These are phyloP conservation scores for Adelphocoris suturalis DNA, from an alignment of 2,888 invertebrate species.

Conservation along the genomic window DNA sequence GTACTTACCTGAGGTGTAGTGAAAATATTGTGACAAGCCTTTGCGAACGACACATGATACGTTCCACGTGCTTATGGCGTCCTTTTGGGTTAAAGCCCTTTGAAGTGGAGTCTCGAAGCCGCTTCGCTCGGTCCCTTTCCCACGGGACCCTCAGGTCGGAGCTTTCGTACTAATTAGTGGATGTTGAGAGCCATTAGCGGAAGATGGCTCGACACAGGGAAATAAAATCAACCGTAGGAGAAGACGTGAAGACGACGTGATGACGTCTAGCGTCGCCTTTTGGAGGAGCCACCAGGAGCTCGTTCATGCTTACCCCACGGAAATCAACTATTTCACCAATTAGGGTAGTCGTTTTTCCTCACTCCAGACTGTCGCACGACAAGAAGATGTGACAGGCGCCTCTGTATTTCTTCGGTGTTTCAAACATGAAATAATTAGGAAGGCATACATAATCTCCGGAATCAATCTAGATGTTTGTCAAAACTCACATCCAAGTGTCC, in stretches of 20 bases:
- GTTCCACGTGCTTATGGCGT: conserved; percentile 17
- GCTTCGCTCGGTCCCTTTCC: not conserved
- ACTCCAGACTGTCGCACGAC: not conserved
- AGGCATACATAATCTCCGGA: too few relatives aligned
- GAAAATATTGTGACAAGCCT: conserved; percentile 37
- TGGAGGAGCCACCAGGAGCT: not conserved
- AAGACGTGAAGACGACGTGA: conserved; percentile 4
- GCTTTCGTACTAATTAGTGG: conserved; percentile 37
- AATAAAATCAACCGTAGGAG: not conserved
- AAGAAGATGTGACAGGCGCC: not conserved
- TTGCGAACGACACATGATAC: not conserved
- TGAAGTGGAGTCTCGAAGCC: not conserved
- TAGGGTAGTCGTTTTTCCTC: conserved; percentile 9
- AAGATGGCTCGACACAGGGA: not conserved
- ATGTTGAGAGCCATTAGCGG: conserved; percentile 47
- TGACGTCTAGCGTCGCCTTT: conserved; percentile 28
- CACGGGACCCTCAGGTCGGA: conserved; percentile 31
- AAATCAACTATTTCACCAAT: not conserved
- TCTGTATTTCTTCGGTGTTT: not conserved
- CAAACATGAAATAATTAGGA: not conserved
- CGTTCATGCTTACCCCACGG: not conserved
- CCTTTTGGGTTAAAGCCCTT: not conserved
- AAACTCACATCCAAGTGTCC: too few relatives aligned
- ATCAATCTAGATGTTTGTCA: too few relatives aligned
- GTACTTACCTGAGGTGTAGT: too few relatives aligned